Base-by-base conservation (phyloP, 2,888 invertebrate species). In the Calliscelio sp. region DNA sequence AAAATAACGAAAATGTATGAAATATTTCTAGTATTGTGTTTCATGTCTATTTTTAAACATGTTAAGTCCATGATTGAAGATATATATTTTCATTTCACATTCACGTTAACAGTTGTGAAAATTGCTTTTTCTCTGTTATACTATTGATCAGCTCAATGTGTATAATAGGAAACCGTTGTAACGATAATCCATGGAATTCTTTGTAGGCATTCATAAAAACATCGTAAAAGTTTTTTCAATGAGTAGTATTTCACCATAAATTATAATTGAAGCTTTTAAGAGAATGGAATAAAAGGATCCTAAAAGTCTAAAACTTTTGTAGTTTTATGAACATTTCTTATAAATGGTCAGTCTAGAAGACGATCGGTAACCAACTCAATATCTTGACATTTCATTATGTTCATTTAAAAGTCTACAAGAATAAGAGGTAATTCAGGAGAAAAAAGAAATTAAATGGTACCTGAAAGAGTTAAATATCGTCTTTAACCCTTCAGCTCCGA, bases 321-420 rank as follows among this genome's bases (percentile, higher is more conserved):
- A 77, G 51, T 68, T 78, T 59, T 41, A 38, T 49, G 59, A 59
- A 68, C 68, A 49, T 78, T 78, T 51, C 61, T 70, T 49, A 41
- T 53, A 79, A 79, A 70, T 79, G 70, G 53, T 55, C 53, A 63
- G 53, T 70, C 61, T 32, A 63, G 63, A 79, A 79, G 59, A 77
- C 77, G 57, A 77, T 77, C 57, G 46, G 61, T 70, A 68, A 59
- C 63, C 63, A 63, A 79, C 46, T 70, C 44, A 70, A 61, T 79
- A 61, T 70, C 70, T 55, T 53, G 49, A 78, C 68, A 78, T 51
- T 78, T 77, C 66, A 68, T 68, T 55, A 59, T 49, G 68, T 68
- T 77, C 77, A 77, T 77, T 77, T 77, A 11, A 55, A 68, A 68
- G 57, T 66, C 66, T 66, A 53, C 57, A 44, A 57, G 59, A 57